Base-by-base conservation (phyloP, 2,797 vertebrate species). In the Protosalanx chinensis region DNA sequence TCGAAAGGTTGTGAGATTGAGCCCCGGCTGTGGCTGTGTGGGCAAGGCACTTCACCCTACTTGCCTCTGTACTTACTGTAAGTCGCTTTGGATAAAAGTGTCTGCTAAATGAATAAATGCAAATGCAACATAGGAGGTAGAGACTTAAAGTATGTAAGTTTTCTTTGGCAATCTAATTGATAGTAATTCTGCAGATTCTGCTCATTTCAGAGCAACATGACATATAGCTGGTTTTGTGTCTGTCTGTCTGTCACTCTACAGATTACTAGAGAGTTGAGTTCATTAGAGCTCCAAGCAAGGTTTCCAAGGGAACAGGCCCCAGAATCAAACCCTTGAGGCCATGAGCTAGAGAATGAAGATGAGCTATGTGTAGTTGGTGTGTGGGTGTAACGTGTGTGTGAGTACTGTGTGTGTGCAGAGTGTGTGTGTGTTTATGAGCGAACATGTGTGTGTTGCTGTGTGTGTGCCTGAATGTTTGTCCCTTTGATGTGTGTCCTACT, bases 291-390 rank as follows among this genome's bases (percentile, higher is more conserved):
- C 79, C 8, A 80, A 81, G 80, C 80, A 83, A 83, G 78, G 89
- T 93, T 91, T 90, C 90, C 88, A 88, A 88, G 89, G 90, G 86
- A 91, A 92, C 91, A 84, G 83, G 84, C 77, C 82, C 75, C 73
- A 72, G 72, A 81, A 86, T 15, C 77, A 76, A 73, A 67, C 80
- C 78, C 84, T 82, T 51, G 71, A 79, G 81, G 79, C 82, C 78
- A 72, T 46, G 73, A 79, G 70, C 74, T 72, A 79, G 81, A 85
- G 37, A 64, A 72, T 61, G 68, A 46, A 56, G 62, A 65, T 79
- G 81, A 80, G 80, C 71, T 82, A 79, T 81, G 87, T 79, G 76
- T 35, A 78, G 75, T 79, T 79, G 76, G 57, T 81, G 46, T 64
- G 83, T 82, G 81, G 64, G 32, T 64, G 32, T 58, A 27, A 27